Conservation (phyloP, 2,888 invertebrate genomes). For the Spicauda simplicius region DNA sequence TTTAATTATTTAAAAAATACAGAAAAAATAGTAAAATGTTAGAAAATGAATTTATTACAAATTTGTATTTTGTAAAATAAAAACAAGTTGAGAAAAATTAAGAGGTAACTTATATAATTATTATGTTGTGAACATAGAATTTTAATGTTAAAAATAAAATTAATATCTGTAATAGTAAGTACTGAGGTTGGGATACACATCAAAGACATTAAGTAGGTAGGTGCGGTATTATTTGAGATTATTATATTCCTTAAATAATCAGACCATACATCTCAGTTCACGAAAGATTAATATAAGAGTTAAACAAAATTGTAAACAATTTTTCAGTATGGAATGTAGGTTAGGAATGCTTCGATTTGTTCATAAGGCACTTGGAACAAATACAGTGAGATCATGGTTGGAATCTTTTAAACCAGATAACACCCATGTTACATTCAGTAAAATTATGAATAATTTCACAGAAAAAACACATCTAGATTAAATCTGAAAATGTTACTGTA, state of each 20-base stretch:
- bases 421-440: constrained; percentile 29
- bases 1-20: constrained; percentile 80
- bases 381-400: constrained; percentile 68
- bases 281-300: not conserved
- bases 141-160: constrained; percentile 47
- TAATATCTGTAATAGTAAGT: constrained; percentile 78
- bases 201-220: constrained; percentile 18
- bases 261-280: constrained; percentile 22
- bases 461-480: constrained; percentile 15
- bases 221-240: not conserved
- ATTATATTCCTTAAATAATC: not conserved
- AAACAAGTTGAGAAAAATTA: constrained; percentile 23
- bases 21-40: constrained; percentile 77
- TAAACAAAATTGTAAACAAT: constrained; percentile 20
- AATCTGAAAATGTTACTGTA: constrained; percentile 21
- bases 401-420: constrained; percentile 44
- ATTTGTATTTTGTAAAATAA: constrained; percentile 69
- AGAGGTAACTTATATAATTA: no score
- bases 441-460: constrained; percentile 17
- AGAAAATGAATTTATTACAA: constrained; percentile 83
- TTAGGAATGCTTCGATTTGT: constrained; percentile 77
- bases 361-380: constrained; percentile 84
- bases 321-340: constrained; percentile 61
- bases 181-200: constrained; percentile 44
- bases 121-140: constrained; percentile 29